Base-by-base conservation (phyloP, 2,797 vertebrate genomes). In the Alcedo quadribrachys region DNA sequence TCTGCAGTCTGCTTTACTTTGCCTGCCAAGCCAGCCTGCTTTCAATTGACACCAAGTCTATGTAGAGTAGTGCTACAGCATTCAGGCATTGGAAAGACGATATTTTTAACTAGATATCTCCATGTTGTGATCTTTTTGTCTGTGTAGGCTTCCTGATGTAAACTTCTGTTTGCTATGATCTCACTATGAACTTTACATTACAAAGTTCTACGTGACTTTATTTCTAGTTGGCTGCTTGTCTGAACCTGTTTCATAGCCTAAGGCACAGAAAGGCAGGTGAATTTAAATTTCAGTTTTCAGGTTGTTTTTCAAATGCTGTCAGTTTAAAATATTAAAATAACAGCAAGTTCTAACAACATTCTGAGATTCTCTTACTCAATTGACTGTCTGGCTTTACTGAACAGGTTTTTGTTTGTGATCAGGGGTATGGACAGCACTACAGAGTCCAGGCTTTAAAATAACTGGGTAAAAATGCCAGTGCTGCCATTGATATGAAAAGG, bases 281-380 rank as follows among this genome's bases (percentile, higher is more conserved):
- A 90, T 95, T 92, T 91, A 81, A 91, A 74, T 93, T 91, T 67
- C 35, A 86, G n/a, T 81, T 94, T 93, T 93, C 86, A 85, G 55
- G 81, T 57, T 85, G 33, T 6, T 85, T 94, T 94, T 89, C 92
- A 89, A 79, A 89, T 75, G 32, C 69, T 73, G 60, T 85, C 90
- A 54, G 73, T 81, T 94, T 87, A 94, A 92, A 89, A 89, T 92
- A 94, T 85, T 89, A 69, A 87, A 93, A 82, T 75, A 91, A 46
- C 66, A 67, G 58, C 62, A 79, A 78, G 15, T 85, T 94, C 30
- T 78, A 85, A 73, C 51, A 81, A 24, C 20, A 15, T 30, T 90
- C 22, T 71, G 21, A 40, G 66, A 27, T 87, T 75, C 90, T 83
- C 69, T 75, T 83, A 55, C 48, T 66, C 54, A 45, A 0, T 28